Evolutionary conservation across 1,140 invertebrate genomes (phyloP).

Genomic region (Cryptotermes secundus): DNA sequence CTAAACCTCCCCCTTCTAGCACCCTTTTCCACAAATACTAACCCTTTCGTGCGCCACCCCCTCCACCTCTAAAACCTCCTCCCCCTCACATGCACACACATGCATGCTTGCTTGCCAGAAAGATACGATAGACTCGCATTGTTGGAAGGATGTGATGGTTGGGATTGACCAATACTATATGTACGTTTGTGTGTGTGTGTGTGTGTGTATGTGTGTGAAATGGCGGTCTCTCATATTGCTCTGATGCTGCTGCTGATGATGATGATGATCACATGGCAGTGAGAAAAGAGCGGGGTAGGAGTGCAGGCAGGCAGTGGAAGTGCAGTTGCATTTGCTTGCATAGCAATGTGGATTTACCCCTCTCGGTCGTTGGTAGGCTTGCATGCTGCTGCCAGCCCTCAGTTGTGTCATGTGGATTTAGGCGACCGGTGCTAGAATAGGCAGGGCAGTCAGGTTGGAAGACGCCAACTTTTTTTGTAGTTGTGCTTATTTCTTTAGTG

Average conservation of each 20-base stretch:
- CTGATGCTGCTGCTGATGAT: background rate
- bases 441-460: background rate
- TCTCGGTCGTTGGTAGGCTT: background rate
- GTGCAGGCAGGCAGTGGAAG: background rate
- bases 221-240: conserved; percentile 10
- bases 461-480: background rate
- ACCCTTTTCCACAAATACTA: background rate
- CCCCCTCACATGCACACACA: conserved; percentile 5
- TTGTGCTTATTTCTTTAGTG: background rate
- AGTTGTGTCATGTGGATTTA: conserved; percentile 11
- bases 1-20: background rate
- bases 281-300: conserved; percentile 9
- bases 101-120: background rate
- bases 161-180: conserved; percentile 13
- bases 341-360: conserved; percentile 10
- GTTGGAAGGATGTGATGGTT: conserved; percentile 11
- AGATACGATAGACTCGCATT: background rate
- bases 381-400: background rate
- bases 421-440: background rate
- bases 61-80: background rate
- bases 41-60: background rate
- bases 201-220: background rate
- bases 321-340: background rate
- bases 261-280: background rate
- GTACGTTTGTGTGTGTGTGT: background rate